These are phyloP conservation scores for Mizuhopecten yessoensis DNA, from an alignment of 1,140 invertebrate genomes.

Conservation along the genomic window DNA sequence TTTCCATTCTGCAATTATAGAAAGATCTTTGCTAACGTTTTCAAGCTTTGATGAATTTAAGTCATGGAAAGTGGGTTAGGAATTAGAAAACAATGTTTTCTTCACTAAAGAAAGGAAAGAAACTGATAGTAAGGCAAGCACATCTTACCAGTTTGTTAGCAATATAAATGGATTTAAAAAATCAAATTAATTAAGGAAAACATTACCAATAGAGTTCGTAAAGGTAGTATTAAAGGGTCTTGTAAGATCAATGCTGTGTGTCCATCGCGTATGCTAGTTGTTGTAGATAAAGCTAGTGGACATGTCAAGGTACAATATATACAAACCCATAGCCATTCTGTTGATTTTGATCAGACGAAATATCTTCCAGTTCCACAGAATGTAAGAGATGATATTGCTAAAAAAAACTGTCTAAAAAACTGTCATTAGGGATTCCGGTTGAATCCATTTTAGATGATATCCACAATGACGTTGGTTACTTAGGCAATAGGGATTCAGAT, in stretches of 20 bases:
- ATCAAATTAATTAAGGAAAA: too few relatives aligned
- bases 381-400: constrained; percentile 36
- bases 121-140: not conserved
- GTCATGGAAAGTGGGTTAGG: constrained; percentile 31
- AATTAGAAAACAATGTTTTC: constrained; percentile 40
- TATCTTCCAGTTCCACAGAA: constrained; percentile 42
- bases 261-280: constrained; percentile 36
- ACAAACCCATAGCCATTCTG: constrained; percentile 46
- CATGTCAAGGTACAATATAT: constrained; percentile 42
- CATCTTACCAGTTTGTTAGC: constrained; percentile 42
- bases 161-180: constrained; percentile 9
- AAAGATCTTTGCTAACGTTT: constrained; percentile 11
- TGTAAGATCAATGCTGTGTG: constrained; percentile 40
- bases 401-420: too few relatives aligned
- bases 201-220: not conserved
- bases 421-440: constrained; percentile 46
- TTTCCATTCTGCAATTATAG: not conserved
- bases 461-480: not conserved
- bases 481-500: constrained; percentile 2
- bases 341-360: constrained; percentile 50
- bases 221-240: constrained; percentile 23
- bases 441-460: constrained; percentile 44
- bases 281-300: not conserved
- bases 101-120: constrained; percentile 33
- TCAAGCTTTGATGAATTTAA: constrained; percentile 36